Percentiles rank a stretch among this genome's conserved stretches.
Evolutionary conservation across 2,113 vertebrate genomes (phyloP).

Genomic region (Laticauda colubrina): DNA sequence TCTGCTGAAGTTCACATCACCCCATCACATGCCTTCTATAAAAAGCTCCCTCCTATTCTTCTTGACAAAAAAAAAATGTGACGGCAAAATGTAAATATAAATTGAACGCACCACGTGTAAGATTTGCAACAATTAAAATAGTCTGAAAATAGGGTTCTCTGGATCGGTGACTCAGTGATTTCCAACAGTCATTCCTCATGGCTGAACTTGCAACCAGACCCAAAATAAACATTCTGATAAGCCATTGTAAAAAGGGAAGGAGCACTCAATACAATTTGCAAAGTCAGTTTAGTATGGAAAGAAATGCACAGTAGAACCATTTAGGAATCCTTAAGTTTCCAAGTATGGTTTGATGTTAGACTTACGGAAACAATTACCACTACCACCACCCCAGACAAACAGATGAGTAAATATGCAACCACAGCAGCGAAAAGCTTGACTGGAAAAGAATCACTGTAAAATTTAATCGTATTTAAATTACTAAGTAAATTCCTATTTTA

Average conservation of each 20-base stretch:
- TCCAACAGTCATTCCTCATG: conserved; percentile 40
- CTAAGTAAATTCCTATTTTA: background rate
- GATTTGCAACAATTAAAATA: conserved; percentile 36
- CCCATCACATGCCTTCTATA: conserved; percentile 9
- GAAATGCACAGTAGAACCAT: background rate
- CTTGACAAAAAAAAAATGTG: background rate
- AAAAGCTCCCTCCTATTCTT: background rate
- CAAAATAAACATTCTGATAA: conserved; percentile 45
- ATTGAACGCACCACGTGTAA: conserved; percentile 21
- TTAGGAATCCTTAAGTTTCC: background rate
- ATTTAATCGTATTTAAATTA: background rate
- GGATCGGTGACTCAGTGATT: conserved; percentile 49
- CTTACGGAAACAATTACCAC: background rate
- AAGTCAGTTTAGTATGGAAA: accelerated
- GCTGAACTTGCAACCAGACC: conserved; percentile 51
- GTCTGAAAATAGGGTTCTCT: conserved; percentile 60
- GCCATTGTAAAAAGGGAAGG: background rate
- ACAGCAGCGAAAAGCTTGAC: background rate
- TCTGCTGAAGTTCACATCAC: conserved; percentile 6
- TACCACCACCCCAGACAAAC: background rate
- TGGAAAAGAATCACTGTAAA: background rate
- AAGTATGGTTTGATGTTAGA: background rate
- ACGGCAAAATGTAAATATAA: conserved; percentile 28
- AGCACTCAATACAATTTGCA: background rate
- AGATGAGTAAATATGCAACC: background rate